Evolutionary conservation across 2,113 vertebrate species (phyloP).

Genomic region (Poeciliopsis prolifica): DNA sequence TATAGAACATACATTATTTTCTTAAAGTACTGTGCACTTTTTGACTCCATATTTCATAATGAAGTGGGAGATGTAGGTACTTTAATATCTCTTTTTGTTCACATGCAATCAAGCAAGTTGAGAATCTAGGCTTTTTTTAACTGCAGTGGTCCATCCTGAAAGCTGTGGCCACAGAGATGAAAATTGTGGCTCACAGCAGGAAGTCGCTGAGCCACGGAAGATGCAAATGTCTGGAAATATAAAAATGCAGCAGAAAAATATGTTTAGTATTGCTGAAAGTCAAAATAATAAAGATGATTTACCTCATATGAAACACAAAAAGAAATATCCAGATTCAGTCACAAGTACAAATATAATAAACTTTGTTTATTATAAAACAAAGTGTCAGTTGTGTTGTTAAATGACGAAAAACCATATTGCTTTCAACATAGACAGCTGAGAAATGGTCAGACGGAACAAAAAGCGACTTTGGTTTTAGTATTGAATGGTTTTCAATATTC

Average conservation of each 20-base stretch:
- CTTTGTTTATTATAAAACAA: too few relatives aligned
- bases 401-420: background rate
- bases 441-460: background rate
- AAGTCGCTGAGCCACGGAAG: background rate
- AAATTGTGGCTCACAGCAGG: background rate
- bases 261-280: background rate
- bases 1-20: background rate
- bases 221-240: too few relatives aligned
- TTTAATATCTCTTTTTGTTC: background rate
- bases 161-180: background rate
- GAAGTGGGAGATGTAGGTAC: too few relatives aligned
- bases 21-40: slow-evolving; percentile 16
- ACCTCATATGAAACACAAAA: too few relatives aligned
- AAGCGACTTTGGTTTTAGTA: background rate
- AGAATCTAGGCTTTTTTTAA: background rate
- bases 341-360: too few relatives aligned
- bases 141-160: background rate
- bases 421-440: slow-evolving; percentile 11
- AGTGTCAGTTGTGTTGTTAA: too few relatives aligned
- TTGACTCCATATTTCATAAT: background rate
- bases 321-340: too few relatives aligned
- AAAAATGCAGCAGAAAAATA: background rate
- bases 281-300: background rate
- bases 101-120: background rate
- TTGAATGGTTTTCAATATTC: background rate